Percentiles rank a stretch among this genome's conserved stretches.
Evolutionary conservation across 2,888 invertebrate species (phyloP).

Genomic region (Lordiphosa andalusiaca): DNA sequence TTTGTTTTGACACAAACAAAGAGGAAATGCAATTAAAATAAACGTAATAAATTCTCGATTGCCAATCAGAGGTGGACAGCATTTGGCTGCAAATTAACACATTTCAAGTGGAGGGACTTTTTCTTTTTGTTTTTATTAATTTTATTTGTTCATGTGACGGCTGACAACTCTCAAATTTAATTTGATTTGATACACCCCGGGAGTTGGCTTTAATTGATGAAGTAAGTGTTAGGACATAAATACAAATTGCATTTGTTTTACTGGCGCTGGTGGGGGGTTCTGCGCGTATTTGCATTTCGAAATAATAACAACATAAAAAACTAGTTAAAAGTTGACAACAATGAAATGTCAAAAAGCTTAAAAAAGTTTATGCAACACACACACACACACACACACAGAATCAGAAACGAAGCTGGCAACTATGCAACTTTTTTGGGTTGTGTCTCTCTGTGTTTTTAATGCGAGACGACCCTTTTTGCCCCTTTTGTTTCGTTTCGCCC

Average conservation of each 20-base stretch:
- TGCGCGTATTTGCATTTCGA: slow-evolving; percentile 49
- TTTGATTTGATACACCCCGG: slow-evolving; percentile 18
- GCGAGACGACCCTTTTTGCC: slow-evolving; percentile 40
- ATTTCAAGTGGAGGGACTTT: slow-evolving; percentile 19
- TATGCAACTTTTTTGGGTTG: slow-evolving; percentile 35
- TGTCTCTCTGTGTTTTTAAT: slow-evolving; percentile 47
- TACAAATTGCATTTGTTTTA: slow-evolving; percentile 12
- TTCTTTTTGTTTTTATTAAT: neutral
- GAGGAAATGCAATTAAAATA: slow-evolving; percentile 57
- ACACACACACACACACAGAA: slow-evolving; percentile 5
- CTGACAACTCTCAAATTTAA: slow-evolving; percentile 20
- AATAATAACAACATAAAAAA: slow-evolving; percentile 59
- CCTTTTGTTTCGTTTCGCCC: slow-evolving; percentile 45
- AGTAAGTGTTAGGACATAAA: slow-evolving; percentile 22
- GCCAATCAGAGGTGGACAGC: slow-evolving; percentile 36
- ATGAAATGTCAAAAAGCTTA: slow-evolving; percentile 62
- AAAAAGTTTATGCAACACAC: slow-evolving; percentile 30
- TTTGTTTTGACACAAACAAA: neutral
- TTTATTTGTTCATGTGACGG: slow-evolving; percentile 2
- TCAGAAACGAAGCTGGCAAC: slow-evolving; percentile 17
- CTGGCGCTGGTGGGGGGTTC: slow-evolving; percentile 1
- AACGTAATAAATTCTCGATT: slow-evolving; percentile 47
- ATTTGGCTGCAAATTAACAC: slow-evolving; percentile 47
- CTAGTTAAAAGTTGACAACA: slow-evolving; percentile 73
- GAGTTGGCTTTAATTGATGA: slow-evolving; percentile 33